Evolutionary conservation across 2,888 invertebrate genomes (phyloP), one percentile per base, ranked within the genome.

Genomic region (Brenthis hecate): DNA sequence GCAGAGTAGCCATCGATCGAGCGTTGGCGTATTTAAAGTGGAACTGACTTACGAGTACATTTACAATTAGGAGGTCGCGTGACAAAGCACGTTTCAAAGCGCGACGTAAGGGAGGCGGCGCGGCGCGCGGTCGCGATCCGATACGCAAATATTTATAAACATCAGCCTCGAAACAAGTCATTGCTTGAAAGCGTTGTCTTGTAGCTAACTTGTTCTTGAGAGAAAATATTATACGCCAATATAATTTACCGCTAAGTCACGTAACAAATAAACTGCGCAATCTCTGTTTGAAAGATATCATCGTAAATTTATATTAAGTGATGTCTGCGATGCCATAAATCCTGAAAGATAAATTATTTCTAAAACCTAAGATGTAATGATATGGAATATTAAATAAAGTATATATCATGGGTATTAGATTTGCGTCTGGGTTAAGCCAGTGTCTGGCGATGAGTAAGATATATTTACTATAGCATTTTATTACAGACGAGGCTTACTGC

Each of bases 181-280:
- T 87, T 82, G 84, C 81, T 83, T 89, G 85, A 90, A 92, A 91
- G 90, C 91, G 86, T 89, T 87, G 83, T 86, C 89, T 90, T 89
- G 91, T 91, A 84, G 75, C 80, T 74, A 71, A 76, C 79, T 82
- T 81, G 80, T 78, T 84, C 76, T 81, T 80, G 85, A 84, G 75
- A 82, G 80, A 88, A 88, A 86, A 86, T 89, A 89, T 88, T 80
- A 81, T 82, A 86, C 83, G 84, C 83, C 88, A 79, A 86, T 86
- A 81, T 83, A 81, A 85, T 85, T 86, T 86, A 84, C 81, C 80
- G 80, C 80, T 86, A 83, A 82, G 82, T 68, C 73, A 68, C 65
- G 72, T 69, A 70, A 61, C 69, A 66, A 69, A 64, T 62, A 68
- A 72, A 72, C 61, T 56, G 65, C 50, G 66, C 69, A 69, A 66